These are phyloP conservation scores for Rhinopomastus cyanomelas DNA, from an alignment of 2,113 vertebrate species.

Conservation along the genomic window DNA sequence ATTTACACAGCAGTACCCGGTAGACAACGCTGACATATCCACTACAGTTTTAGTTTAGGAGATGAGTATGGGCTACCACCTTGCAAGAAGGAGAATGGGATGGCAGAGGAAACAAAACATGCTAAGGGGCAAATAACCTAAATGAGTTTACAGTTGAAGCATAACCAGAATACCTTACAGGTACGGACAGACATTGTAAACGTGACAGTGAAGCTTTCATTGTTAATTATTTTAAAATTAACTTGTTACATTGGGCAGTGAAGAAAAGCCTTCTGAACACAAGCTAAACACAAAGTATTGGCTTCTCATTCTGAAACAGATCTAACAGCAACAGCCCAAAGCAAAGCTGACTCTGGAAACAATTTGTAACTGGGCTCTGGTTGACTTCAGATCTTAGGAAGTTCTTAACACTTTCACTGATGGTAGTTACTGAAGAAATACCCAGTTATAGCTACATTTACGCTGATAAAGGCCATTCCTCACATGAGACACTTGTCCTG, in stretches of 20 bases:
- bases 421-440: background rate
- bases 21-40: fast-evolving
- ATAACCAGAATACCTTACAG: background rate
- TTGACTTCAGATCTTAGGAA: background rate
- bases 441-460: background rate
- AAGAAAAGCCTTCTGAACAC: background rate
- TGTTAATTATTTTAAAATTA: background rate
- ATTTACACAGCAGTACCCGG: background rate
- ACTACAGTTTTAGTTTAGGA: background rate
- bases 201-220: background rate
- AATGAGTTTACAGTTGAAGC: background rate
- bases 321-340: background rate
- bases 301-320: background rate
- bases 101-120: background rate
- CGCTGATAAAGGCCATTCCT: background rate
- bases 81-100: background rate
- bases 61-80: background rate
- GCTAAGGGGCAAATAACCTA: background rate
- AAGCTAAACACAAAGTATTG: background rate
- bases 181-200: background rate
- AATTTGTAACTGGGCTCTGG: background rate
- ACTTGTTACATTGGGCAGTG: background rate
- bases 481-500: background rate
- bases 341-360: background rate
- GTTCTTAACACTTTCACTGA: background rate